Base-by-base conservation (phyloP, 2,797 vertebrate species). In the Cottoperca gobio region DNA sequence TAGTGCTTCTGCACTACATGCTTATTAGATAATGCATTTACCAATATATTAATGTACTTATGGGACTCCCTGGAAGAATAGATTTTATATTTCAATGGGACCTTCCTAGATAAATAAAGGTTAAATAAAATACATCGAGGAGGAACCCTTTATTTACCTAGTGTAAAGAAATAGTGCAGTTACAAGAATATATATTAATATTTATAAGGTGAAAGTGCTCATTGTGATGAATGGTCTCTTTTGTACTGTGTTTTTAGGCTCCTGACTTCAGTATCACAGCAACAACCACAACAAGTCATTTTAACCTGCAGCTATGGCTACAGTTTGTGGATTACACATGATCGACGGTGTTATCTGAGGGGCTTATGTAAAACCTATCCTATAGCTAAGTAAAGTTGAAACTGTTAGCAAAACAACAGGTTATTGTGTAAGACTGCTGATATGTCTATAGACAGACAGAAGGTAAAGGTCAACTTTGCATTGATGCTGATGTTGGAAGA, bases 401-500 rank as follows among this genome's bases (percentile, higher is more conserved):
- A 75, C 9, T 48, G 48, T 54, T 67, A 39, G 26, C 17, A 64
- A 52, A 86, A 67, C 57, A 80, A 19, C 1, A 1, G 8, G 24
- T 55, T 73, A 53, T 75, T 86, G 78, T 70, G 71, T 65, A 81
- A 88, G 35, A 72, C 12, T 39, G 23, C 53, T 73, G 33, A 62
- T 71, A 62, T 57, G 19, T 79, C 43, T 54, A 23, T 35, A 48
- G 35, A 46, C 37, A 33, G 8, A 13, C 12, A 2, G 11, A 75
- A 24, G 28, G 33, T 71, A 88, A 88, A 90, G 82, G 79, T 86
- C 80, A 78, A 24, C 54, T 57, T 24, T 35, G 60, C 28, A 33
- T 40, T 39, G 78, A 50, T 84, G 81, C 79, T 88, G 82, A 81
- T 85, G 62, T 72, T 82, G 55, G 66, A 67, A 59, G 46, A 68